A percentile compares a stretch with the other conserved stretches of the same genome.
These are phyloP conservation scores for Synodontis membranacea DNA, from an alignment of 2,113 vertebrate genomes.

Conservation along the genomic window DNA sequence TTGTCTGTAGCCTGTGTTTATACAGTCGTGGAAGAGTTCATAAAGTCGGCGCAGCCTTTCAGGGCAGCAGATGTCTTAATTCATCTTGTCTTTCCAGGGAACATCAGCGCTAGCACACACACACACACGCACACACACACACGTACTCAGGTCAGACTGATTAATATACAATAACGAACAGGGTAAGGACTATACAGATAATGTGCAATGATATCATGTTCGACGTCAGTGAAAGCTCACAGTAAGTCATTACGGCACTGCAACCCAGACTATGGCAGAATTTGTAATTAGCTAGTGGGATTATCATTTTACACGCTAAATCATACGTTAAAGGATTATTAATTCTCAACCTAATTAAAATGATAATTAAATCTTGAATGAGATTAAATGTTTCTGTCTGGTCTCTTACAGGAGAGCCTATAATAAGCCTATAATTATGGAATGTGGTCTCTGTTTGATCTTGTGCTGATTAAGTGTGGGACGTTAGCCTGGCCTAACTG, in stretches of 20 bases:
- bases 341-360: slow-evolving; percentile 71
- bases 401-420: not conserved
- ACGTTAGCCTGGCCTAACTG: not conserved
- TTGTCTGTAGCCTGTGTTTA: slow-evolving; percentile 8
- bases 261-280: slow-evolving; percentile 59
- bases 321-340: slow-evolving; percentile 67
- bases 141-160: not conserved
- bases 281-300: slow-evolving; percentile 64
- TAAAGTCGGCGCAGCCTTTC: slow-evolving; percentile 1
- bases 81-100: slow-evolving; percentile 23
- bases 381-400: slow-evolving; percentile 37
- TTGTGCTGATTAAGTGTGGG: not conserved
- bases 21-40: slow-evolving; percentile 3
- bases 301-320: slow-evolving; percentile 66
- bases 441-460: not conserved
- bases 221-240: slow-evolving; percentile 19
- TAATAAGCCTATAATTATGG: slow-evolving; percentile 13
- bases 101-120: not conserved
- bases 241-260: slow-evolving; percentile 33
- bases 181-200: slow-evolving; percentile 16
- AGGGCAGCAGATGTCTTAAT: slow-evolving; percentile 57
- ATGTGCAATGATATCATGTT: slow-evolving; percentile 1
- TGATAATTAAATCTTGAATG: slow-evolving; percentile 62
- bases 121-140: not conserved
- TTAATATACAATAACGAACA: slow-evolving; percentile 20